These are phyloP conservation scores for Altica lythri DNA, from an alignment of 2,888 invertebrate genomes.

Conservation along the genomic window DNA sequence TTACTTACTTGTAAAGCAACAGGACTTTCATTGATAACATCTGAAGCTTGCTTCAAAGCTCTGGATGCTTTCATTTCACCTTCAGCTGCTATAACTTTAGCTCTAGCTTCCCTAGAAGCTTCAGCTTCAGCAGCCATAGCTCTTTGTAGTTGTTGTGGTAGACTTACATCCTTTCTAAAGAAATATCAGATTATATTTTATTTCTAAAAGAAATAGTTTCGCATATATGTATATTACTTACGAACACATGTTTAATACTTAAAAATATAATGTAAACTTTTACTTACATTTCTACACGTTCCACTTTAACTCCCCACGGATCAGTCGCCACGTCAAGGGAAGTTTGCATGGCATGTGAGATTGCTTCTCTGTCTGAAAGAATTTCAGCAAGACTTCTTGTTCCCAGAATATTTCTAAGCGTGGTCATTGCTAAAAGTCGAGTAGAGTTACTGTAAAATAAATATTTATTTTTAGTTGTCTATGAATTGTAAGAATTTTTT, in stretches of 20 bases:
- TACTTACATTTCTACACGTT: conserved; percentile 90
- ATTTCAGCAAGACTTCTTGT: conserved; percentile 91
- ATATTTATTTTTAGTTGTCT: conserved; percentile 10
- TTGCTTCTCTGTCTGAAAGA: conserved; percentile 87
- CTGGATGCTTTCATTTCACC: conserved; percentile 86
- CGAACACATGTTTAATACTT: too few relatives aligned
- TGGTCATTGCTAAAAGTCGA: conserved; percentile 80
- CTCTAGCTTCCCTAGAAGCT: conserved; percentile 77
- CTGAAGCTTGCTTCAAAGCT: conserved; percentile 84
- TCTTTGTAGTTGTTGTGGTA: conserved; percentile 76
- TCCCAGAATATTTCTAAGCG: conserved; percentile 87
- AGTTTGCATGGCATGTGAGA: conserved; percentile 88
- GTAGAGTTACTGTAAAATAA: conserved; percentile 71
- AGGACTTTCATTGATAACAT: conserved; percentile 82
- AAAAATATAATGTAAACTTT: too few relatives aligned
- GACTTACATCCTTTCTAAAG: conserved; percentile 75
- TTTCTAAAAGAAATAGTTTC: too few relatives aligned
- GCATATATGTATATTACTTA: too few relatives aligned
- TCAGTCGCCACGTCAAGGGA: conserved; percentile 86
- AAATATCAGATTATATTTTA: conserved; percentile 9
- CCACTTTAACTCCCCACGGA: conserved; percentile 93
- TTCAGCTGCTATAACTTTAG: conserved; percentile 82
- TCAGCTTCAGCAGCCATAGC: conserved; percentile 87
- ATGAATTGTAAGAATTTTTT: neutral
- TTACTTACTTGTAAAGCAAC: conserved; percentile 70